Base-by-base conservation (phyloP, 2,113 vertebrate genomes). In the Ranitomeya imitator region DNA sequence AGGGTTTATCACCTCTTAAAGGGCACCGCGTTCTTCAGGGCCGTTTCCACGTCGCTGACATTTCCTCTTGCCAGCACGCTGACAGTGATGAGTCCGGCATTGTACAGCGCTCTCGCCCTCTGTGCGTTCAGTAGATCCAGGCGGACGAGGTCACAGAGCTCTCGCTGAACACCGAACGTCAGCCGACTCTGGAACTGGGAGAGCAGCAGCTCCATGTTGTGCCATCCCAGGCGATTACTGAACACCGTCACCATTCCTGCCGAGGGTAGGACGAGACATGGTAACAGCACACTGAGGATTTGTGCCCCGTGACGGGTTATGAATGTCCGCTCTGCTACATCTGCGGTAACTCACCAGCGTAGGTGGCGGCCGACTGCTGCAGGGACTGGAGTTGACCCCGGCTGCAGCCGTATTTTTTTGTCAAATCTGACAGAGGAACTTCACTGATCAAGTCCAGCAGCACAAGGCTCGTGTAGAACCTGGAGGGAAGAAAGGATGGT, bases 311-410 rank as follows among this genome's bases (percentile, higher is more conserved):
- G 12, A 13, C 8, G 55, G 1, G 3, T 63, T 19, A 7, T 63
- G 61, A 63, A n/a, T n/a, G 7, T 67, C 63, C n/a, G 63, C 21
- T 23, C 69, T 73, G 26, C 69, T 76, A 19, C n/a, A 76, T 7
- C 23, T 69, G n/a, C 26, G 19, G 82, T 37, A 82, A 91, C 91
- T 92, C 89, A 96, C 98, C 98, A 94, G 98, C 97, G 79, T 99
- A 99, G 45, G 97, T 97, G 85, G 98, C 97, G 85, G 98, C 97
- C 89, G 98, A 98, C 71, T 99, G 98, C 89, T 99, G 98, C 71
- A 99, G 95, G 91, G 98, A 99, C 14, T 99, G 98, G 90, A 99
- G 94, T 91, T 99, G 98, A n/a, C 98, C 98, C 90, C 97, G 96
- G 92, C 89, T 99, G 88, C 98, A 99, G 89, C 95, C 95, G 2